A percentile compares a stretch with the other conserved stretches of the same genome.
Evolutionary conservation across 1,140 invertebrate genomes (phyloP).

Genomic region (Pygmarrhopalites habei): DNA sequence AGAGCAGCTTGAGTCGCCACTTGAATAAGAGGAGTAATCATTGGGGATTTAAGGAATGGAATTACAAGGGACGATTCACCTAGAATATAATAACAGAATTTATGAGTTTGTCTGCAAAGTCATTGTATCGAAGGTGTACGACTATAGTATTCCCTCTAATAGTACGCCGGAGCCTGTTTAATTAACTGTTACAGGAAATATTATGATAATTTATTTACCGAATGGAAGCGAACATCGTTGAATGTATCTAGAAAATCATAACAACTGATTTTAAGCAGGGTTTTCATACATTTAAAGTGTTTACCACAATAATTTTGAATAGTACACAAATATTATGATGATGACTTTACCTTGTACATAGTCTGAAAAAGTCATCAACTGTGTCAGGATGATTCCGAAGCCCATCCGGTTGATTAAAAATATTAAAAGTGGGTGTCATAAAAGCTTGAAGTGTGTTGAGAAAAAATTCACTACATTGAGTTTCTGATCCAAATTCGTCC

Average conservation of each 20-base stretch:
- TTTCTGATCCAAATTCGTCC: constrained; percentile 77
- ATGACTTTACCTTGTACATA: constrained; percentile 66
- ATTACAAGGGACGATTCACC: too few species aligned
- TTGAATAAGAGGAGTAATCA: constrained; percentile 66
- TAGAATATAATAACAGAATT: too few species aligned
- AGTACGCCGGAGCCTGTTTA: too few species aligned
- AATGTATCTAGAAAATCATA: constrained; percentile 58
- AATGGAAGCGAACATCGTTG: constrained; percentile 75
- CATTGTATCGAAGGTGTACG: too few species aligned
- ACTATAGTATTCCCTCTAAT: too few species aligned
- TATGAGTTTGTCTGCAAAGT: too few species aligned
- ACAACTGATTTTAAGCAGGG: background rate
- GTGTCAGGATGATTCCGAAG: constrained; percentile 91
- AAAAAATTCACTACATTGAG: constrained; percentile 62
- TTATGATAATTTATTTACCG: too few species aligned
- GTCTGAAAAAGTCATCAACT: constrained; percentile 90
- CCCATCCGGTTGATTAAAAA: constrained; percentile 56
- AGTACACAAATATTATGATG: too few species aligned
- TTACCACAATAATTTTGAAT: too few species aligned
- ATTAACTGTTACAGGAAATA: too few species aligned
- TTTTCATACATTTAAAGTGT: too few species aligned
- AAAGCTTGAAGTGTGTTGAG: constrained; percentile 81
- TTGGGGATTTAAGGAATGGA: constrained; percentile 65
- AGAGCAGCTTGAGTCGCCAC: constrained; percentile 70
- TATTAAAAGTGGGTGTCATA: constrained; percentile 74